phyloP scores from a whole-genome alignment of 2,888 invertebrate genomes.

The Drosophila neotestacea region DNA sequence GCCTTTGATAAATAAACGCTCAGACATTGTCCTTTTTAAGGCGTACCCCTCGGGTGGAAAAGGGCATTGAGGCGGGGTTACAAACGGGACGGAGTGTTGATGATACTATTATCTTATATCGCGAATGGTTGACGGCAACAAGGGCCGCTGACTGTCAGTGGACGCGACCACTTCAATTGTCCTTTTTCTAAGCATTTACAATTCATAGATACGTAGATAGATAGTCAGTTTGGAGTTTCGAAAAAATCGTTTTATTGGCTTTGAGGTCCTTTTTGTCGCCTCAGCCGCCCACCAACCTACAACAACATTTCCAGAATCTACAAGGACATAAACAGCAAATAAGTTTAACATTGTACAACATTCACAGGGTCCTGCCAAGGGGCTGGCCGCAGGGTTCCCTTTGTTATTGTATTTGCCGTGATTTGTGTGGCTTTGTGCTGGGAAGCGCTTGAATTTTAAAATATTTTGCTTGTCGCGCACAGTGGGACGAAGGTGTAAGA shows the following conservation, averaged over 20 bases:
- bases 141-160: constrained; percentile 62
- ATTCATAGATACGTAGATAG: constrained; percentile 67
- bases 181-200: constrained; percentile 68
- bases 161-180: constrained; percentile 73
- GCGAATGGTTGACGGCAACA: constrained; percentile 51
- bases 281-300: constrained; percentile 47
- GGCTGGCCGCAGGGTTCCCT: constrained; percentile 55
- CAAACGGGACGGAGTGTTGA: constrained; percentile 77
- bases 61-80: background rate
- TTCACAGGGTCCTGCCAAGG: constrained; percentile 33
- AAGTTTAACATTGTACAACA: constrained; percentile 75
- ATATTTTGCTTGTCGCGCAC: constrained; percentile 45
- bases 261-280: constrained; percentile 80
- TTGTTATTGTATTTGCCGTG: constrained; percentile 73
- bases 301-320: constrained; percentile 49
- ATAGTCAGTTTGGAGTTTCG: constrained; percentile 38
- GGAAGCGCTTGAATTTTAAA: constrained; percentile 68
- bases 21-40: constrained; percentile 62
- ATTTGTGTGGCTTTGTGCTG: constrained; percentile 69
- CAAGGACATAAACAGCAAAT: constrained; percentile 76
- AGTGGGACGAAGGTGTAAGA: constrained; percentile 32
- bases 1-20: constrained; percentile 65
- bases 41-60: constrained; percentile 28
- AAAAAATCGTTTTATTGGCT: constrained; percentile 84
- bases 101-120: constrained; percentile 84